Conservation (phyloP, 2,113 vertebrate species). For the Bubo blakistoni region DNA sequence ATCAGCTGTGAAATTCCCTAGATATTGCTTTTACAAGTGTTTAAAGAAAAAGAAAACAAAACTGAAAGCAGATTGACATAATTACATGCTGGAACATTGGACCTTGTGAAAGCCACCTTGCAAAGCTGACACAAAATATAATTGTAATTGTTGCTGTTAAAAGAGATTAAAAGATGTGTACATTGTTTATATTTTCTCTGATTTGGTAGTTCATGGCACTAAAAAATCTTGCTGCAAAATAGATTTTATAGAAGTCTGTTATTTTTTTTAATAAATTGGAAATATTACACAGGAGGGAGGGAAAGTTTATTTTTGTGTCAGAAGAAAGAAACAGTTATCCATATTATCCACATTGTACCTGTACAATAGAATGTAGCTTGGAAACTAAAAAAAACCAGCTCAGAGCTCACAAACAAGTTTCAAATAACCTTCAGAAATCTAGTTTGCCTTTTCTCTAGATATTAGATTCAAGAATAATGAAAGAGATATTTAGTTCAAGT, state of each 20-base stretch:
- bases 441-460: background rate
- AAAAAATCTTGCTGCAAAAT: background rate
- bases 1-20: background rate
- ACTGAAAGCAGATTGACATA: background rate
- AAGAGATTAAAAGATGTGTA: background rate
- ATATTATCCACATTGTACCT: background rate
- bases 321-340: background rate
- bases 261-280: background rate
- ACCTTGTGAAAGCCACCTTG: background rate
- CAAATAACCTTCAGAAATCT: constrained; percentile 10
- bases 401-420: background rate
- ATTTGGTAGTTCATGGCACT: background rate
- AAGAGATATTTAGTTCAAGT: background rate
- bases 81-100: background rate
- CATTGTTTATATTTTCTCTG: background rate
- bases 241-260: background rate
- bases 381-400: background rate
- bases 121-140: background rate
- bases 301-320: background rate
- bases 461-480: background rate
- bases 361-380: background rate
- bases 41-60: background rate
- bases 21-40: background rate
- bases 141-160: background rate
- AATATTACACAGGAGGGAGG: background rate